These are phyloP conservation scores for Polydrusus tereticollis DNA, from an alignment of 2,888 invertebrate genomes.

Conservation along the genomic window DNA sequence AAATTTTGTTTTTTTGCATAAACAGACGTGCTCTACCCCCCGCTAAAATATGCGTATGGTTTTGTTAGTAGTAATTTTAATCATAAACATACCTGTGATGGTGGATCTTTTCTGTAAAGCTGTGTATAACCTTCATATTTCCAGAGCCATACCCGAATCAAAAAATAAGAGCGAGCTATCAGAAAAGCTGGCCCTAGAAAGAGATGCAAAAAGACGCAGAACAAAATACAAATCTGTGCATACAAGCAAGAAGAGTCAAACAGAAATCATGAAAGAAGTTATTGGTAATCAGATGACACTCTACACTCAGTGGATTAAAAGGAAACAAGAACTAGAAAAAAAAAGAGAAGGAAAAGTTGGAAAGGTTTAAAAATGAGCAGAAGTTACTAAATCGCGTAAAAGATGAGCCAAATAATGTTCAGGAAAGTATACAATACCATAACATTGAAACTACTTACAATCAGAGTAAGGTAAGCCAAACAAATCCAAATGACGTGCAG, in stretches of 20 bases:
- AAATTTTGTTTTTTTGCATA: too few relatives aligned
- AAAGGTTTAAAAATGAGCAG: slow-evolving; percentile 22
- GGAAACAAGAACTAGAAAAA: slow-evolving; percentile 35
- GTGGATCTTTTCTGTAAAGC: too few relatives aligned
- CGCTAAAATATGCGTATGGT: too few relatives aligned
- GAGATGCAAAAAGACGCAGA: slow-evolving; percentile 74
- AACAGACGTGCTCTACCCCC: too few relatives aligned
- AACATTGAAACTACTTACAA: slow-evolving; percentile 29
- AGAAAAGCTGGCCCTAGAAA: slow-evolving; percentile 70
- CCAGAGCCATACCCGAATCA: slow-evolving; percentile 46
- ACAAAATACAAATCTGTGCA: slow-evolving; percentile 72
- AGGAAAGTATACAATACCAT: slow-evolving; percentile 22
- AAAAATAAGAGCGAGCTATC: slow-evolving; percentile 62
- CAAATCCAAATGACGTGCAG: slow-evolving; percentile 12
- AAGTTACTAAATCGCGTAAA: background rate
- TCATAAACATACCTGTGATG: background rate
- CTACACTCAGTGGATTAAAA: slow-evolving; percentile 60
- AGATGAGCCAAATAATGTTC: background rate
- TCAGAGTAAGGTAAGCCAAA: background rate
- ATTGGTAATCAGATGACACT: slow-evolving; percentile 71
- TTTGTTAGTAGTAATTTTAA: too few relatives aligned
- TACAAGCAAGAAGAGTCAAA: slow-evolving; percentile 71
- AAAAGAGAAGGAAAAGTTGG: slow-evolving; percentile 32
- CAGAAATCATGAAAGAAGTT: slow-evolving; percentile 72
- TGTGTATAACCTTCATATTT: slow-evolving; percentile 19